phyloP scores from a whole-genome alignment of 1,140 invertebrate genomes.

The Philotrypesis tridentata region DNA sequence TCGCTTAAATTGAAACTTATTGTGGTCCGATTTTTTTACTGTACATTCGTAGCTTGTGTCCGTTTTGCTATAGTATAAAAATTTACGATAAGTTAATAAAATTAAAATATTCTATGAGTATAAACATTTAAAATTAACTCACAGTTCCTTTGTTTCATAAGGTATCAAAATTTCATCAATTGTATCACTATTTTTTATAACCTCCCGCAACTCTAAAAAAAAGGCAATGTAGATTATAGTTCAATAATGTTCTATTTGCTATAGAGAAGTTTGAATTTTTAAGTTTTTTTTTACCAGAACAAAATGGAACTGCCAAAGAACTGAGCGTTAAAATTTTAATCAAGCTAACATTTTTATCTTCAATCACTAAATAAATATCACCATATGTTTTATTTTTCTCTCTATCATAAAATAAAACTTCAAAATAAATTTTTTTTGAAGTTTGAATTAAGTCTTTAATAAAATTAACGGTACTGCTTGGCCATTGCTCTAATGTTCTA shows the following conservation, averaged over 20 bases:
- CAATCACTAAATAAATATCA: conserved; percentile 62
- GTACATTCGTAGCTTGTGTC: not conserved
- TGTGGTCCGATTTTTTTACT: not conserved
- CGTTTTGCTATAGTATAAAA: conserved; percentile 14
- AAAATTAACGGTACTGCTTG: conserved; percentile 52
- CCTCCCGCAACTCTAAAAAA: conserved; percentile 41
- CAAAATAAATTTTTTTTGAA: conserved; percentile 58
- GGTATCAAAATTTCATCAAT: not conserved
- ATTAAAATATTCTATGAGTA: not conserved
- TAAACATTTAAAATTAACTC: not conserved
- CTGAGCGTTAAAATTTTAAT: conserved; percentile 56
- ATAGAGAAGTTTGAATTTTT: not conserved
- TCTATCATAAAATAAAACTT: conserved; percentile 52
- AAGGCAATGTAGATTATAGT: not conserved
- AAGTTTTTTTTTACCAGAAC: conserved; percentile 49
- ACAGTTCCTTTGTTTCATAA: not conserved
- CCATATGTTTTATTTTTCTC: conserved; percentile 56
- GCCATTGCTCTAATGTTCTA: conserved; percentile 55
- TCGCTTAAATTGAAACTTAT: not conserved
- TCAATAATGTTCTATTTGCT: not conserved
- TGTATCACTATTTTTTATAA: conserved; percentile 37
- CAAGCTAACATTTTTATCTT: conserved; percentile 54
- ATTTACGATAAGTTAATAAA: not conserved
- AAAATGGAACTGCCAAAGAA: conserved; percentile 56
- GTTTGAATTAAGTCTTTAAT: conserved; percentile 55